phyloP scores from a whole-genome alignment of 2,888 invertebrate genomes.

The Parapristionchus giblindavisi region DNA sequence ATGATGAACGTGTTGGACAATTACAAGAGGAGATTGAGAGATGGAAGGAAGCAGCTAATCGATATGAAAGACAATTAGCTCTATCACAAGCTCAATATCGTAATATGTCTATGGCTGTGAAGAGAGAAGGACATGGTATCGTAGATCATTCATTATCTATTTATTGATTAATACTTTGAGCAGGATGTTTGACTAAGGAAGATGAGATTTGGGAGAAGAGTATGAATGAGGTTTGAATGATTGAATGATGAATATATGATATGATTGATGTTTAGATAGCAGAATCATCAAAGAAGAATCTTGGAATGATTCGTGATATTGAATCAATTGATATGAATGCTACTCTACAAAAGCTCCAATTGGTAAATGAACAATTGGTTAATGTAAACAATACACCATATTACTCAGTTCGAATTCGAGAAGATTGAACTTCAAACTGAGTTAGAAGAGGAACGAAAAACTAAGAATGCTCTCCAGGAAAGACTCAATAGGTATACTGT shows the following conservation, averaged over 20 bases:
- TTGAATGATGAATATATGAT: background rate
- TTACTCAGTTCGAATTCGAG: constrained; percentile 9
- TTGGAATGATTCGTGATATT: background rate
- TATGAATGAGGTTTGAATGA: constrained; percentile 14
- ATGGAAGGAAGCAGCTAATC: constrained; percentile 25
- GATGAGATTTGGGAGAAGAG: constrained; percentile 6
- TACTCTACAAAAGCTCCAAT: background rate
- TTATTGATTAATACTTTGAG: background rate
- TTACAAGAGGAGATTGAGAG: background rate
- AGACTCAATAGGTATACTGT: background rate
- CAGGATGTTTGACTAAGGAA: background rate
- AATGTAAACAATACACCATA: too few species aligned
- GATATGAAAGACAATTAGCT: constrained; percentile 19
- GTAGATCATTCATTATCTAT: background rate
- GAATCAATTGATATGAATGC: background rate
- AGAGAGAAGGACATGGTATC: constrained; percentile 2
- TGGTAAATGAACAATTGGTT: background rate
- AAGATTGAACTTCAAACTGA: constrained; percentile 4
- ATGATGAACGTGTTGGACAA: background rate
- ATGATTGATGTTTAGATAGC: background rate
- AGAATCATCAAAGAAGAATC: background rate
- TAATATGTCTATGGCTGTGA: background rate
- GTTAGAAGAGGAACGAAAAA: background rate
- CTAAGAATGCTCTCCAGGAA: constrained; percentile 22
- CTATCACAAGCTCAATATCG: background rate